These are phyloP conservation scores for Burhinus bistriatus DNA, from an alignment of 2,113 vertebrate genomes.

Conservation along the genomic window DNA sequence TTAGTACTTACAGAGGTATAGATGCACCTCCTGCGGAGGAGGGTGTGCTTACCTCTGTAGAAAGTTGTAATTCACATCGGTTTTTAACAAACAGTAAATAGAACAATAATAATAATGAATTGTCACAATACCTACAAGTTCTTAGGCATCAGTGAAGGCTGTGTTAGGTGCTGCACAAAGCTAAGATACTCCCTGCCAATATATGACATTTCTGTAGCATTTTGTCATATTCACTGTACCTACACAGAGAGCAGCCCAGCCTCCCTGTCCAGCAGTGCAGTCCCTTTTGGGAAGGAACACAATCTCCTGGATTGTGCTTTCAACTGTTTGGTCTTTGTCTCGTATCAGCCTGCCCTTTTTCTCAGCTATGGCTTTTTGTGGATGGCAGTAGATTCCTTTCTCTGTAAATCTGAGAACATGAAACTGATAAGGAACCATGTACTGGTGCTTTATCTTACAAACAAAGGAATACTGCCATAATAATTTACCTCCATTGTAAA, in stretches of 20 bases:
- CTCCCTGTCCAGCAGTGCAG: not conserved
- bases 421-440: not conserved
- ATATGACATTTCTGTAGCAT: not conserved
- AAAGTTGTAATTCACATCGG: no score
- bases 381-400: not conserved
- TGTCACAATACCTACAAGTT: no score
- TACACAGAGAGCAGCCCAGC: not conserved
- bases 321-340: not conserved
- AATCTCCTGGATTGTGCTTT: not conserved
- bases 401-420: not conserved
- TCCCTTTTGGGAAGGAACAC: not conserved
- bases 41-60: no score
- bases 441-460: not conserved
- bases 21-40: no score
- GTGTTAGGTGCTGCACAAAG: no score
- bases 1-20: no score
- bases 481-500: not conserved
- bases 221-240: not conserved
- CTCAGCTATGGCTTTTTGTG: not conserved
- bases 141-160: no score
- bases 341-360: not conserved
- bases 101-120: no score
- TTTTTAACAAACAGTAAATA: no score
- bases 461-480: not conserved
- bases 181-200: not conserved